phyloP scores from a whole-genome alignment of 2,797 vertebrate genomes.

The Caiman crocodilus region DNA sequence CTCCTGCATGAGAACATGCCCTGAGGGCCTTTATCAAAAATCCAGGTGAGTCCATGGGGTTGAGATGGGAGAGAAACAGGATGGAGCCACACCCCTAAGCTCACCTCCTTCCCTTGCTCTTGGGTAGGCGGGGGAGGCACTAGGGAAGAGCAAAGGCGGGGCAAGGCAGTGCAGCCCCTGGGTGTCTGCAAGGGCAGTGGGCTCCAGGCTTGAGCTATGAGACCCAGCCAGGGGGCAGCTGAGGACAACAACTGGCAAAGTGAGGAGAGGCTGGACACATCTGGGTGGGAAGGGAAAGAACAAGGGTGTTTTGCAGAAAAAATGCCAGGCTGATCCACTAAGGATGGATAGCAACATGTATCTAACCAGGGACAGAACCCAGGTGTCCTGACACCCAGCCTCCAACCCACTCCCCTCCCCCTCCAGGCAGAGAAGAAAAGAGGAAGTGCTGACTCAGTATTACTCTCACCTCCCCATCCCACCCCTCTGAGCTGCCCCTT shows the following conservation, averaged over 20 bases:
- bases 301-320: background rate
- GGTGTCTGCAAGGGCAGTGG: too few species aligned
- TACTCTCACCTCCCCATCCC: background rate
- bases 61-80: background rate
- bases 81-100: background rate
- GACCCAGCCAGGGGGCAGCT: too few species aligned
- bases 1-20: background rate
- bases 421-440: background rate
- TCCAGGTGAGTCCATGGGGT: background rate
- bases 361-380: background rate
- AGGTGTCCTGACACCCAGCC: background rate
- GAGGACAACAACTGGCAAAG: background rate
- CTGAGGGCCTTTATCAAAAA: background rate
- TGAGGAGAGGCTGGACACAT: background rate
- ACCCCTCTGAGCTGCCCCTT: background rate
- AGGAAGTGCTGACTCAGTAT: too few species aligned
- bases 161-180: background rate
- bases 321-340: too few species aligned
- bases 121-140: background rate
- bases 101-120: background rate
- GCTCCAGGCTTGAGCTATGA: too few species aligned
- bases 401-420: background rate
- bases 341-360: too few species aligned
- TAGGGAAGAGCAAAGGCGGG: background rate
- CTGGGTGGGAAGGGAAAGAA: slow-evolving; percentile 31